phyloP scores from a whole-genome alignment of 2,888 invertebrate genomes.

The Lasioglossum calceatum region DNA sequence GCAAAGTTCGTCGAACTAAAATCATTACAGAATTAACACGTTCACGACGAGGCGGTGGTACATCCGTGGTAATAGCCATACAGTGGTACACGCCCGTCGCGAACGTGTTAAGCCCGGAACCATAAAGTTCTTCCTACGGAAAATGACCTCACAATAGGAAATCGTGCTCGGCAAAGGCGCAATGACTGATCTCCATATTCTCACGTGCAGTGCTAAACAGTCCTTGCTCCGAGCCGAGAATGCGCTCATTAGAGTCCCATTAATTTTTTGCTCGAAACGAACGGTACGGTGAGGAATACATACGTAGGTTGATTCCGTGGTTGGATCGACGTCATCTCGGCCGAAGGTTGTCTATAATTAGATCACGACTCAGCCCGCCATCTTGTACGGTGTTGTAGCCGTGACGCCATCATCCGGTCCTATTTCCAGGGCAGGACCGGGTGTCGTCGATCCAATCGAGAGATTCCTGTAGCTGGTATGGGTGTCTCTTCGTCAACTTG shows the following conservation, averaged over 20 bases:
- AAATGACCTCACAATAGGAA: neutral
- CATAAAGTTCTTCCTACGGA: neutral
- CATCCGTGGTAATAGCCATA: too few relatives aligned
- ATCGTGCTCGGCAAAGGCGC: neutral
- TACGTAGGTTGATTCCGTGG: neutral
- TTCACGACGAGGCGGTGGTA: too few relatives aligned
- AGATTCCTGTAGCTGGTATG: slow-evolving; percentile 19
- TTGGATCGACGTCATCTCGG: slow-evolving; percentile 12
- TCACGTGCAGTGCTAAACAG: neutral
- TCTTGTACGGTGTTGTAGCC: slow-evolving; percentile 43
- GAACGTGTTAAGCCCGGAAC: neutral
- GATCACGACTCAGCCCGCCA: slow-evolving; percentile 60
- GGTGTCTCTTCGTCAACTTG: neutral
- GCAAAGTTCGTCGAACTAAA: neutral
- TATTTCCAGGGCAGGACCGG: slow-evolving; percentile 42
- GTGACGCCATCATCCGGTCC: slow-evolving; percentile 65
- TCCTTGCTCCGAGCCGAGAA: neutral
- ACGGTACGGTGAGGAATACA: neutral
- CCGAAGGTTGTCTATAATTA: slow-evolving; percentile 71
- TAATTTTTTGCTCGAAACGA: neutral
- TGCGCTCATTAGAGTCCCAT: neutral
- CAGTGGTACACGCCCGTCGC: too few relatives aligned
- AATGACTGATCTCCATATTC: neutral
- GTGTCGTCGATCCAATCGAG: slow-evolving; percentile 44
- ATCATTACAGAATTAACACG: neutral